Base-by-base conservation (phyloP, 2,888 invertebrate genomes). In the Caenorhabditis wallacei region DNA sequence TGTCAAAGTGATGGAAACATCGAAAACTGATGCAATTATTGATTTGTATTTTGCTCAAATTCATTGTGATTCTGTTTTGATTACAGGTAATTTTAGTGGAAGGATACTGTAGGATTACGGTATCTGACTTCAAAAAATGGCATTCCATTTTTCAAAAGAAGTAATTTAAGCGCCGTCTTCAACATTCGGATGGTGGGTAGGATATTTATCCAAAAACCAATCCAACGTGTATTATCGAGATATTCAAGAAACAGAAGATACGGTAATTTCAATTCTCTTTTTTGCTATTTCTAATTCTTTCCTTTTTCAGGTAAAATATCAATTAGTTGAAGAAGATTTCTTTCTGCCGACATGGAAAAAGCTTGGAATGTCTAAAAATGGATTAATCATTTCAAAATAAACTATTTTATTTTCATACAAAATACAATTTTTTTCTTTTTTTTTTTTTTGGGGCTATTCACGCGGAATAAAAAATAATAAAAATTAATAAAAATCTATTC, bases 161-260 rank as follows among this genome's bases (percentile, higher is more conserved):
- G 2, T 22, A 24, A 16, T 46, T 71, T n/a, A 69, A 75, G 80
- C 80, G 0, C 74, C 80, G 13, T 80, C 80, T 13, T 80, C 80
- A 3, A 80, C 74, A 13, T 80, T 80, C 11, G 80, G 74, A 13
- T 80, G 74, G 74, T 80, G 80, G 80, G 18, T 80, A n/a, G 74
- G 74, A 74, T 80, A 70, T 64, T 40, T 80, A 3, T 80, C 80
- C 40, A 74, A 64, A 54, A 75, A 80, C 54, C 53, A 46, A 26
- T 43, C 69, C 8, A 69, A 70, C 35, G 80, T 80, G 0, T 80
- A 56, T 40, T 80, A 80, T 20, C 53, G 80, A 1, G 80, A 80
- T 69, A 80, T 80, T 63, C 56, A 43, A 16, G 74, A 80, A 53
- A 68, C 69, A 4, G 53, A 80, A 16, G 80, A 80, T 51, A 53